Conservation (phyloP, 2,888 invertebrate species). For the Lathronympha strigana region DNA sequence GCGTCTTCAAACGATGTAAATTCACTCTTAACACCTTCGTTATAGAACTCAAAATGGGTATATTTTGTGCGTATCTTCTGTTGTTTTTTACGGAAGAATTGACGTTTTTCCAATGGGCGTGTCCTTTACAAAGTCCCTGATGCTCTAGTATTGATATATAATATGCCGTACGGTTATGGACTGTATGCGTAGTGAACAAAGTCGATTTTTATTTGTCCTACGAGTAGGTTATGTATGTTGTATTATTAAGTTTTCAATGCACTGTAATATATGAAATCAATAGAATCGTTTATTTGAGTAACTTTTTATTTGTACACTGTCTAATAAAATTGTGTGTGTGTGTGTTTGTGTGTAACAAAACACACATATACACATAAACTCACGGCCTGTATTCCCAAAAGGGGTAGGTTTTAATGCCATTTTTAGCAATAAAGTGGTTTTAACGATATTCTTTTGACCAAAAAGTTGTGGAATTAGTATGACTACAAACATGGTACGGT, state of each 20-base stretch:
- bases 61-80: neutral
- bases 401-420: too few relatives aligned
- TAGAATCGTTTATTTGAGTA: neutral
- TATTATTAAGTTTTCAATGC: neutral
- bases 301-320: neutral
- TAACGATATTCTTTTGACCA: too few relatives aligned
- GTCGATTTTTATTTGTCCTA: neutral
- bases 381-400: too few relatives aligned
- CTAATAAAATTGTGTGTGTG: too few relatives aligned
- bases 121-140: neutral
- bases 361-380: too few relatives aligned
- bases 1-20: neutral
- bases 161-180: neutral
- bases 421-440: too few relatives aligned
- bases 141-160: neutral
- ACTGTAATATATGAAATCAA: neutral
- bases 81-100: neutral
- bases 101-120: slow-evolving; percentile 1
- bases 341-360: too few relatives aligned
- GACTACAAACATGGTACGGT: too few relatives aligned
- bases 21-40: neutral
- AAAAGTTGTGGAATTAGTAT: too few relatives aligned
- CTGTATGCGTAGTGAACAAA: neutral
- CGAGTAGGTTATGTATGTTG: neutral
- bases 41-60: neutral